Evolutionary conservation across 1,140 invertebrate species (phyloP).

Genomic region (Cyphomyrmex costatus): DNA sequence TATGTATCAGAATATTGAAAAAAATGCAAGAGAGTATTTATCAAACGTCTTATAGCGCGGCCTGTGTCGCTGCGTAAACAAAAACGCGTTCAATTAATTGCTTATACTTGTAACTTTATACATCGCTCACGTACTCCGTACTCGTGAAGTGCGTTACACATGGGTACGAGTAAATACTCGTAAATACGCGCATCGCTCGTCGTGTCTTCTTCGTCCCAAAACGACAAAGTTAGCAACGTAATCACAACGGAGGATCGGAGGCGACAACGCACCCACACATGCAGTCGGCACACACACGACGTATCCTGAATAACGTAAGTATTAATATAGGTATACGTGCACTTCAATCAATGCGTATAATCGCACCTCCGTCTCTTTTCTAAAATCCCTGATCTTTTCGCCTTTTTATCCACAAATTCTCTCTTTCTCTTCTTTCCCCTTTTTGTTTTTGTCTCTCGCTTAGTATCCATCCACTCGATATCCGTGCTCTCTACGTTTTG

Average conservation of each 20-base stretch:
- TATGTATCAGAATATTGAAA: not conserved
- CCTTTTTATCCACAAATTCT: constrained; percentile 76
- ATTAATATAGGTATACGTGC: too few relatives aligned
- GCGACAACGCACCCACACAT: constrained; percentile 73
- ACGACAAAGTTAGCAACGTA: constrained; percentile 53
- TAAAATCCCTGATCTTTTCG: constrained; percentile 80
- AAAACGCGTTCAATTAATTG: not conserved
- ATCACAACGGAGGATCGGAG: constrained; percentile 80
- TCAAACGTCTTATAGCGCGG: not conserved
- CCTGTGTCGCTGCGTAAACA: not conserved
- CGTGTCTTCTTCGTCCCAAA: constrained; percentile 19
- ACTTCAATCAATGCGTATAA: constrained; percentile 84
- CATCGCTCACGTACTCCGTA: constrained; percentile 13
- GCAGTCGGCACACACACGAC: constrained; percentile 31
- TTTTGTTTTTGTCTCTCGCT: constrained; percentile 37
- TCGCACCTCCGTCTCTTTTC: constrained; percentile 79
- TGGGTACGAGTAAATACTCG: too few relatives aligned
- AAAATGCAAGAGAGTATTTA: not conserved
- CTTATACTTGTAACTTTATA: not conserved
- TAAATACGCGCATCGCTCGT: not conserved
- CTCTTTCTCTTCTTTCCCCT: not conserved
- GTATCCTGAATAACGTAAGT: constrained; percentile 82
- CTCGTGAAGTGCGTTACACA: not conserved
- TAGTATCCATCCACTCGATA: not conserved
- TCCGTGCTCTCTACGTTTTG: constrained; percentile 44